Evolutionary conservation across 2,888 invertebrate genomes (phyloP).

Genomic region (Thymelicus acteon): DNA sequence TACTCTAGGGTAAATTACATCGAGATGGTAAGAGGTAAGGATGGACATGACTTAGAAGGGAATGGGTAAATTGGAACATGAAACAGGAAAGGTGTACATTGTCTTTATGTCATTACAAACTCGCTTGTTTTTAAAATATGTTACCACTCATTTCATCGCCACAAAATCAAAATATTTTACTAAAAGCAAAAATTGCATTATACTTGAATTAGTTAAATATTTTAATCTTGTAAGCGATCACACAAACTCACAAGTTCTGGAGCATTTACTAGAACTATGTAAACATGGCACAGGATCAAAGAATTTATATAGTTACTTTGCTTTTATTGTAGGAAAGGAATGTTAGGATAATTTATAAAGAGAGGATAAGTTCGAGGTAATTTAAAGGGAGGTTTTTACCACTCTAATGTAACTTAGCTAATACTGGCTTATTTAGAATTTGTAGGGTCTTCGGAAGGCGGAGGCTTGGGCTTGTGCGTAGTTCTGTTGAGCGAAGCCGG

Average conservation of each 20-base stretch:
- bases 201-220: background rate
- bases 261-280: background rate
- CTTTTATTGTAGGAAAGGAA: background rate
- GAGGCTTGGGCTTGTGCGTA: constrained; percentile 64
- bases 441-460: constrained; percentile 73
- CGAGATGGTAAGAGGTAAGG: constrained; percentile 10
- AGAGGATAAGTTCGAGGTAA: constrained; percentile 3
- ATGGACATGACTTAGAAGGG: background rate
- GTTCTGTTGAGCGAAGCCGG: constrained; percentile 56
- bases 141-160: background rate
- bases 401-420: constrained; percentile 38
- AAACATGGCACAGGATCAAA: background rate
- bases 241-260: background rate
- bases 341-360: background rate
- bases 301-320: background rate
- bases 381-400: constrained; percentile 27
- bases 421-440: constrained; percentile 60
- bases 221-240: background rate
- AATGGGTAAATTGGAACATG: background rate
- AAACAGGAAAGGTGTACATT: too few species aligned
- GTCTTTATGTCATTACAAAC: too few species aligned
- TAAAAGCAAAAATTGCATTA: background rate
- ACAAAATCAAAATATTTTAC: background rate
- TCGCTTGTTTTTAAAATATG: too few species aligned
- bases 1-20: constrained; percentile 15